Percentiles rank a stretch among this genome's conserved stretches.
Evolutionary conservation across 2,888 invertebrate genomes (phyloP).

Genomic region (Melanophora roralis): DNA sequence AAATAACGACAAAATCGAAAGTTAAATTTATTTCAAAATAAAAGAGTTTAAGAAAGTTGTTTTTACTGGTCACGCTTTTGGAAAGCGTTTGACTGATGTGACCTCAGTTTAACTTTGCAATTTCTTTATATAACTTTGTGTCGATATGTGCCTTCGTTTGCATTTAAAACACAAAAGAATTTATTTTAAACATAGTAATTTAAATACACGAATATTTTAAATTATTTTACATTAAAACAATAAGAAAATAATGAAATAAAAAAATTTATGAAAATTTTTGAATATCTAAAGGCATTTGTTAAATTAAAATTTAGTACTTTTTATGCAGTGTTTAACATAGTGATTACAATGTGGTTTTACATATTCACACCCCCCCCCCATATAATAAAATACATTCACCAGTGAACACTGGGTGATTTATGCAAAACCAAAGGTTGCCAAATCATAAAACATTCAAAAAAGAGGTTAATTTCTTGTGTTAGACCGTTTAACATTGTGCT

Average conservation of each 20-base stretch:
- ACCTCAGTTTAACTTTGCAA: not conserved
- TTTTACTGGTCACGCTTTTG: too few relatives aligned
- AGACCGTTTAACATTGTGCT: too few relatives aligned
- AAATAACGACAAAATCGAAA: too few relatives aligned
- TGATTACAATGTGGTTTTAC: slow-evolving; percentile 42
- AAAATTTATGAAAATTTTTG: slow-evolving; percentile 37
- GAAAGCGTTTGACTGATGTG: too few relatives aligned
- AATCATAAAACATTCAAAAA: not conserved
- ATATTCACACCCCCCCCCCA: not conserved
- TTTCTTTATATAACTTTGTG: not conserved
- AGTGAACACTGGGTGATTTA: not conserved
- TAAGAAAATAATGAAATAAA: slow-evolving; percentile 16
- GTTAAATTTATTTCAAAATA: too few relatives aligned
- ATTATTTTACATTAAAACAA: slow-evolving; percentile 34
- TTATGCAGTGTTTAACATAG: slow-evolving; percentile 43
- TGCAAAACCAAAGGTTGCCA: not conserved
- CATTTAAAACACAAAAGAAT: slow-evolving; percentile 44
- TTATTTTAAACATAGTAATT: slow-evolving; percentile 52
- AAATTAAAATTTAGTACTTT: slow-evolving; percentile 57
- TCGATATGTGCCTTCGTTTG: slow-evolving; percentile 19
- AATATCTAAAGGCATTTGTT: slow-evolving; percentile 56
- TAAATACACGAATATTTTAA: slow-evolving; percentile 54
- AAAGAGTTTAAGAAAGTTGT: too few relatives aligned
- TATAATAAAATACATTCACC: not conserved
- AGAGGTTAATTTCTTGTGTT: too few relatives aligned